Conservation (phyloP, 2,797 vertebrate genomes). For the Octomys mimax region DNA sequence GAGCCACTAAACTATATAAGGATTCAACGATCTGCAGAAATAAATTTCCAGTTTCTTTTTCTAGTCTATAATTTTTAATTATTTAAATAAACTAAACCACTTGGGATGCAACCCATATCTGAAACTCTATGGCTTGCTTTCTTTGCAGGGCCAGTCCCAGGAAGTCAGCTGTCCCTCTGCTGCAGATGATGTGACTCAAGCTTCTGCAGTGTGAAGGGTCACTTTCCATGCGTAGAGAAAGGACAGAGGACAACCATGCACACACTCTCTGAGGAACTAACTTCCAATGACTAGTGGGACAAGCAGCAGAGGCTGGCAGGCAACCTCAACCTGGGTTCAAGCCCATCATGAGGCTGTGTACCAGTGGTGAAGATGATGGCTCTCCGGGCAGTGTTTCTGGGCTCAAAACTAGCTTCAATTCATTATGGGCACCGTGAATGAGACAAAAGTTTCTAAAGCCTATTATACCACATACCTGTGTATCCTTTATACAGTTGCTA, state of each 20-base stretch:
- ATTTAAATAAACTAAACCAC: neutral
- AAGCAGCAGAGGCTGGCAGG: neutral
- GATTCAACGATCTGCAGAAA: neutral
- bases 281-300: neutral
- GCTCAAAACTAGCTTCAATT: constrained; percentile 35
- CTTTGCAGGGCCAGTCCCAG: neutral
- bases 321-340: neutral
- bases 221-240: neutral
- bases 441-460: neutral
- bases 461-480: neutral
- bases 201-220: neutral
- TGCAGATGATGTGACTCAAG: neutral
- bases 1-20: neutral
- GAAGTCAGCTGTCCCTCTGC: neutral
- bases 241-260: neutral
- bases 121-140: neutral
- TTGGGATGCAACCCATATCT: neutral
- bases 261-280: neutral
- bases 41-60: neutral
- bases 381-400: neutral
- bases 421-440: neutral
- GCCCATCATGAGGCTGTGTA: neutral
- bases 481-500: constrained; percentile 18
- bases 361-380: neutral
- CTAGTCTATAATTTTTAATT: neutral